Evolutionary conservation across 2,113 vertebrate genomes (phyloP).

Genomic region (Steatornis caripensis): DNA sequence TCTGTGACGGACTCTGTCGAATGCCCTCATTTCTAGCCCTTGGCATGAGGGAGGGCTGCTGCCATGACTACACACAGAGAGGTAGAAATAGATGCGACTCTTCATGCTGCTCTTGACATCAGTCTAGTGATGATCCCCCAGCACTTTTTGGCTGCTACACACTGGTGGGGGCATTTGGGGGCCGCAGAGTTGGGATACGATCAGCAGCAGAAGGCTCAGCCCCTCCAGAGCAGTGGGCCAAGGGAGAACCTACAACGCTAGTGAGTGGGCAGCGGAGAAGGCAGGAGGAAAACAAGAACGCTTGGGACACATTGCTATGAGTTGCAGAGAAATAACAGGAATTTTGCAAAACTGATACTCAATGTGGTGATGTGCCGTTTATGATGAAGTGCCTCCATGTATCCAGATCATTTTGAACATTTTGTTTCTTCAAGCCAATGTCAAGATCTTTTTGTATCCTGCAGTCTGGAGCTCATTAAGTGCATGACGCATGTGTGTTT

Average conservation of each 20-base stretch:
- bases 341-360: neutral
- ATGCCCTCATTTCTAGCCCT: neutral
- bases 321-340: neutral
- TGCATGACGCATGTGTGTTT: neutral
- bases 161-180: neutral
- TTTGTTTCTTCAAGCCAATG: neutral
- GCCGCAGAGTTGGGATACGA: neutral
- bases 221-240: neutral
- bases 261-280: neutral
- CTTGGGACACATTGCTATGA: neutral
- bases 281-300: neutral
- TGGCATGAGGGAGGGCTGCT: neutral
- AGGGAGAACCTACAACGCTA: neutral
- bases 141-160: neutral
- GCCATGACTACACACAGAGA: neutral
- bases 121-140: neutral
- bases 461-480: neutral
- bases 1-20: accelerated
- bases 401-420: neutral
- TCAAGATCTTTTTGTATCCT: constrained; percentile 12
- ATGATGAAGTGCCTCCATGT: neutral
- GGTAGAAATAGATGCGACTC: neutral
- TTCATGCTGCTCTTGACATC: accelerated
- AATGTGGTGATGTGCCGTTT: neutral
- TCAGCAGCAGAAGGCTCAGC: neutral